A percentile compares a stretch with the other conserved stretches of the same genome.
phyloP scores from a whole-genome alignment of 2,797 vertebrate genomes.

The Enteromius unitaeniatus region DNA sequence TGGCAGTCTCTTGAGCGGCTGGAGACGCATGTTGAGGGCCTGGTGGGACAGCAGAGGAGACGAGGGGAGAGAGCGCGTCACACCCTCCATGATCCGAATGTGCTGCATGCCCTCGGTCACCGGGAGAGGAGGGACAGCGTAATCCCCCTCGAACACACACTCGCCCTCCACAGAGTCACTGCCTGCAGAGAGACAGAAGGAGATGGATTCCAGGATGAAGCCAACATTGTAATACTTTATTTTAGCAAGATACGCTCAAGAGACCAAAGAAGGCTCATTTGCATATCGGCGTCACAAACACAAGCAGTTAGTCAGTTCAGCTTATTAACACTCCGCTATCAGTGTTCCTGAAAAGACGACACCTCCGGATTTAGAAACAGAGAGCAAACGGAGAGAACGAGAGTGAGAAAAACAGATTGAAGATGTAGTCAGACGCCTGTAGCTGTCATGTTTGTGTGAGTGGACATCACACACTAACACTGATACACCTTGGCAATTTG shows the following conservation, averaged over 20 bases:
- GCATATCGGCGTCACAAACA: slow-evolving; percentile 21
- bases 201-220: background rate
- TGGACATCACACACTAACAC: background rate
- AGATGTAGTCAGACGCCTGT: background rate
- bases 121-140: slow-evolving; percentile 81
- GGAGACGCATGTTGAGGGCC: slow-evolving; percentile 89
- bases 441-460: background rate
- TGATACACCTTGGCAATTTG: background rate
- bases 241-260: background rate
- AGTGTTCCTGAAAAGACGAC: slow-evolving; percentile 31
- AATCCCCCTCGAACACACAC: slow-evolving; percentile 79
- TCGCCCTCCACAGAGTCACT: slow-evolving; percentile 75
- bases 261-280: background rate
- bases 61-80: slow-evolving; percentile 90
- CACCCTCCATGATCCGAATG: slow-evolving; percentile 92
- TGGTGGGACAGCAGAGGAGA: slow-evolving; percentile 91
- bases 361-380: slow-evolving; percentile 5
- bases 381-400: background rate
- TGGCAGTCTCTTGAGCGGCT: slow-evolving; percentile 89
- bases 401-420: background rate
- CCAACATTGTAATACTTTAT: background rate
- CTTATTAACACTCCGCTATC: slow-evolving; percentile 44
- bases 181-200: slow-evolving; percentile 43
- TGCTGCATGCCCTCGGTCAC: slow-evolving; percentile 92
- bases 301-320: slow-evolving; percentile 25